These are phyloP conservation scores for Limnothrissa miodon DNA, from an alignment of 2,113 vertebrate genomes.

Conservation along the genomic window DNA sequence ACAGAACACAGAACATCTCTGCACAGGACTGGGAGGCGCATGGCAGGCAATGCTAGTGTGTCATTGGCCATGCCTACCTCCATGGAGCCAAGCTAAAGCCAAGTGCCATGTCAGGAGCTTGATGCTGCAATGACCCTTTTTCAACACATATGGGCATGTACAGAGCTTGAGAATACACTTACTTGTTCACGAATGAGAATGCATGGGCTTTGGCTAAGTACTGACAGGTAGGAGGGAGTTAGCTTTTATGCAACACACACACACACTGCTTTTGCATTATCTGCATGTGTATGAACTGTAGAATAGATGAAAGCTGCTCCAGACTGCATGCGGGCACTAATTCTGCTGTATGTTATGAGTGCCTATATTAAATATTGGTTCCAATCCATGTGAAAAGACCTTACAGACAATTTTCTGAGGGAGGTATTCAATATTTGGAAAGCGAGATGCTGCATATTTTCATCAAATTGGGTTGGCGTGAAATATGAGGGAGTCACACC, in stretches of 20 bases:
- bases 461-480: conserved; percentile 58
- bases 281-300: background rate
- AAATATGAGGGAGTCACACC: conserved; percentile 56
- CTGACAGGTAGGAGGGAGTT: background rate
- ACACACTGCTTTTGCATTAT: background rate
- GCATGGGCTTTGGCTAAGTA: background rate
- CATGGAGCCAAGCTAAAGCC: background rate
- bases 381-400: background rate
- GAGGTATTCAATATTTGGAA: conserved; percentile 56
- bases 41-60: background rate
- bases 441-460: conserved; percentile 57
- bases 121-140: background rate
- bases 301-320: background rate
- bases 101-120: background rate
- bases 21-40: background rate
- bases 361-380: background rate
- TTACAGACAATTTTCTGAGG: conserved; percentile 13
- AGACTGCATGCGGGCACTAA: background rate
- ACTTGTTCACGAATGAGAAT: background rate
- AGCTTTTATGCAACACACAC: too few species aligned
- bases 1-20: background rate
- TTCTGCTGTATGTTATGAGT: background rate
- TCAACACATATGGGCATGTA: background rate
- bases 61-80: background rate
- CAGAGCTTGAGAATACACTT: background rate